Evolutionary conservation across 1,140 invertebrate genomes (phyloP), one percentile per base, ranked within the genome.

Genomic region (Littorina saxatilis): DNA sequence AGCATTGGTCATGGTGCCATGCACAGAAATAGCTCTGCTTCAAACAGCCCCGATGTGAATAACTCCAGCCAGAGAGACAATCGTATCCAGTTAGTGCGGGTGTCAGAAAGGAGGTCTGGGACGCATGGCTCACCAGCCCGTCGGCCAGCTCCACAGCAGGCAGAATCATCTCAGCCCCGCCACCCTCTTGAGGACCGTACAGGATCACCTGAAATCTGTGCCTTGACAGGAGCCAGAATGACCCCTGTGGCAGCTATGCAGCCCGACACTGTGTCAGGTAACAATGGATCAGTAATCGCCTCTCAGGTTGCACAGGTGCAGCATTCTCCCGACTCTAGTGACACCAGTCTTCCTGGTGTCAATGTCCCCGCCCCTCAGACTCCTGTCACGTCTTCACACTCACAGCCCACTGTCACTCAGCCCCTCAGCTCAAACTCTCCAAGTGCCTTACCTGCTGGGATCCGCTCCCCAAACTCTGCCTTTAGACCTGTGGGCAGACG

Each of bases 171-270:
- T 0, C 29, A 68, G 3, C 13, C 17, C 39, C n/a, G n/a, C n/a
- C 15, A 37, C 70, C 39, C 20, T 13, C 39, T 43, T 50, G 70
- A 73, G n/a, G 39, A 73, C 29, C 20, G 43, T 15, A 29, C 39
- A 73, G 70, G 13, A 27, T 78, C 32, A 39, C 55, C 55, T 58
- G 76, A 78, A 78, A 78, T 78, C 37, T 78, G 76, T 58, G 39
- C 52, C 39, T 37, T 78, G 55, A 78, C 55, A n/a, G 76, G 76
- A 2, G 76, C 52, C 40, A 47, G 70, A 32, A 52, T 50, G 70
- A 73, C 70, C 39, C 70, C 70, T 78, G 55, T 63, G 2, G 35
- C 76, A 55, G 74, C 52, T 58, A 9, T 76, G 13, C 74, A 76
- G 40, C 74, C 47, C 43, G 39, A 52, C 27, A 27, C n/a, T 7